Evolutionary conservation across 1,140 invertebrate genomes (phyloP).

Genomic region (Heliothis subflexa): DNA sequence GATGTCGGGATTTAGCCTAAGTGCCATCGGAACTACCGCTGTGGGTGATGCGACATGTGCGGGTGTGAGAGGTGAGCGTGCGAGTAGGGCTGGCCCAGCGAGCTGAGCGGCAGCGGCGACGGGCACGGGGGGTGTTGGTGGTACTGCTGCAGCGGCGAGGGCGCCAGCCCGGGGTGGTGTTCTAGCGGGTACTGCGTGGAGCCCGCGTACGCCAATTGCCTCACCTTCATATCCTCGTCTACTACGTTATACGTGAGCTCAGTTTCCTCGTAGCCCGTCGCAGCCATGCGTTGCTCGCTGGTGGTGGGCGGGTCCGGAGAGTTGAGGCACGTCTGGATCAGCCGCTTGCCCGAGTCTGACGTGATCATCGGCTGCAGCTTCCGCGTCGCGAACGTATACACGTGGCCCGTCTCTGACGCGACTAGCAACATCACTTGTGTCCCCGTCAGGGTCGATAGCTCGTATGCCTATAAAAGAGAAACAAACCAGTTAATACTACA

Average conservation of each 20-base stretch:
- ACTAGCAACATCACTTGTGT: constrained; percentile 99
- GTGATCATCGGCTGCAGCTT: constrained; percentile 99
- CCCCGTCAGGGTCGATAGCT: constrained; percentile 99
- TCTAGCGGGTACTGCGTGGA: constrained; percentile 89
- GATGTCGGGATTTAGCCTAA: constrained; percentile 63
- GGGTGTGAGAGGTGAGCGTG: constrained; percentile 89
- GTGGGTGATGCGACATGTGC: constrained; percentile 90
- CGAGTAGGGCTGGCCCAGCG: constrained; percentile 87
- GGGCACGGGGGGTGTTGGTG: constrained; percentile 87
- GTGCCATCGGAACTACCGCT: constrained; percentile 88
- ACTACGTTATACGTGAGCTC: constrained; percentile 98
- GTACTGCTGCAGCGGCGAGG: constrained; percentile 87
- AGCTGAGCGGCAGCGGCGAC: constrained; percentile 87
- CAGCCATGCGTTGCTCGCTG: constrained; percentile 97
- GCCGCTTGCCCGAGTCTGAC: constrained; percentile 98
- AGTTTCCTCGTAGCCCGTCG: constrained; percentile 99
- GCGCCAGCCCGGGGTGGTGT: constrained; percentile 87
- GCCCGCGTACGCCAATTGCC: constrained; percentile 94
- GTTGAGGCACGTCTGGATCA: constrained; percentile 99
- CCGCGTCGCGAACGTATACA: constrained; percentile 99
- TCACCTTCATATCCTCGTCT: constrained; percentile 98
- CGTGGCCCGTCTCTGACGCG: constrained; percentile 98
- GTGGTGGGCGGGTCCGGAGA: constrained; percentile 96
- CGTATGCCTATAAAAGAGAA: constrained; percentile 94
- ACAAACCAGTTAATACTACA: constrained; percentile 24